Evolutionary conservation across 64 coral and sea anemone species (phyloP), one percentile per base, ranked within the genome.

Genomic region (Montipora foliosa): DNA sequence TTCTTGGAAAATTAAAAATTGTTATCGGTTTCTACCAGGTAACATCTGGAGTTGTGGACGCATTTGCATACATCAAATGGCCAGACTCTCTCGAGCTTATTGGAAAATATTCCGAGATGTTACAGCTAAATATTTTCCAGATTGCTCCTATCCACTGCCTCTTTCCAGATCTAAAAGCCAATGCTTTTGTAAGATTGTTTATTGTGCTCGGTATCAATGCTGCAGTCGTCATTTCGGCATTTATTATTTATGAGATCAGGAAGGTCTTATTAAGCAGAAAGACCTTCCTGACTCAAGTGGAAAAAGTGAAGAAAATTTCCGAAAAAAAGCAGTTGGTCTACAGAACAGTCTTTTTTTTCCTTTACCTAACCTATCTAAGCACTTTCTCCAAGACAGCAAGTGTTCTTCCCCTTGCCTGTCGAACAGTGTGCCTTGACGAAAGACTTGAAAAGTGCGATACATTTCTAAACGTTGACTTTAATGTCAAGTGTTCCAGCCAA

Each of bases 1-100:
- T 89, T 22, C 64, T 89, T 44, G 74, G 68, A 48, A 89, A n/a
- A 75, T 47, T 89, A 11, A 89, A 89, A 49, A 89, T 89, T 44
- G 87, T 89, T 5, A 89, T 89, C 44, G 87, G 87, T 49, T 89
- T 89, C 53, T 75, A 76, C 50, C 87, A 89, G 44, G 87, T 89
- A 17, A 77, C 72, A 2, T 72, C 29, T 37, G 87, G 87, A 6
- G 22, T 59, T n/a, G 50, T 89, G 12, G 70, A 89, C 49, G 87
- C 87, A 20, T 89, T 89, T 76, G 29, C 87, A 15, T 89, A 47
- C 9, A 75, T 89, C 5, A 53, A 89, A 25, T 89, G 87, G 87
- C 87, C 87, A 15, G 49, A 51, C 44, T 89, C 57, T 15, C 17
- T 89, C 68, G 49, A 48, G 0, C 45, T 76, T 6, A 58, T 89